Percentiles rank a stretch among this genome's conserved stretches.
Conservation (phyloP, 1,140 invertebrate species). For the Heterodera schachtii region DNA sequence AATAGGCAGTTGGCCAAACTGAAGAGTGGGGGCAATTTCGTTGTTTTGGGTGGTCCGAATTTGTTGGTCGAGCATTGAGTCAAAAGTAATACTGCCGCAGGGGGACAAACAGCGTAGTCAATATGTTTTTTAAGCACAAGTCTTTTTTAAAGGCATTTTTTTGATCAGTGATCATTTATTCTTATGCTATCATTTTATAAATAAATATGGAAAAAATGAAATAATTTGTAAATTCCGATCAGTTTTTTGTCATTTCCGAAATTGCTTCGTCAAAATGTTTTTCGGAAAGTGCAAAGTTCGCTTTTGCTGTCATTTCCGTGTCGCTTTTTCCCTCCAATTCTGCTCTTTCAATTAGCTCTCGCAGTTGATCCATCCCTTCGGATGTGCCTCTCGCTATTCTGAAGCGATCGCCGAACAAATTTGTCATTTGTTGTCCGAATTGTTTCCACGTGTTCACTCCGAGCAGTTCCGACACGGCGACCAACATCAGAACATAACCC, state of each 20-base stretch:
- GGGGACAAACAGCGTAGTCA: no score
- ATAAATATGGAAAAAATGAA: no score
- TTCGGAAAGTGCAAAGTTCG: constrained; percentile 13
- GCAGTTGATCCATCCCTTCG: constrained; percentile 34
- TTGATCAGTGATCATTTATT: no score
- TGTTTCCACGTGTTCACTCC: constrained; percentile 48
- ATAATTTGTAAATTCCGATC: no score
- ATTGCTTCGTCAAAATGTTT: constrained; percentile 17
- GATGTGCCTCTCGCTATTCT: constrained; percentile 38
- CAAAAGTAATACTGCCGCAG: no score
- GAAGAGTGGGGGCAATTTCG: no score
- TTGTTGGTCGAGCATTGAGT: no score
- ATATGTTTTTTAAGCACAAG: no score
- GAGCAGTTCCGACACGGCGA: constrained; percentile 37
- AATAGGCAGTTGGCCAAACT: no score
- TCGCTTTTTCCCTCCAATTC: constrained; percentile 45
- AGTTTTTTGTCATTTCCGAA: background rate
- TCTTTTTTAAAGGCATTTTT: no score
- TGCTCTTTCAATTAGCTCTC: constrained; percentile 37
- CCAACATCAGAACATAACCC: constrained; percentile 39
- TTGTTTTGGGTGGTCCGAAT: no score
- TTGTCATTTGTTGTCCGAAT: constrained; percentile 41
- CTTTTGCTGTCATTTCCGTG: background rate
- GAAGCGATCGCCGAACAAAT: constrained; percentile 47
- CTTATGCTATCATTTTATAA: no score